A percentile compares a stretch with the other conserved stretches of the same genome.
Evolutionary conservation across 1,140 invertebrate species (phyloP).

Genomic region (Drosophila baimaii): DNA sequence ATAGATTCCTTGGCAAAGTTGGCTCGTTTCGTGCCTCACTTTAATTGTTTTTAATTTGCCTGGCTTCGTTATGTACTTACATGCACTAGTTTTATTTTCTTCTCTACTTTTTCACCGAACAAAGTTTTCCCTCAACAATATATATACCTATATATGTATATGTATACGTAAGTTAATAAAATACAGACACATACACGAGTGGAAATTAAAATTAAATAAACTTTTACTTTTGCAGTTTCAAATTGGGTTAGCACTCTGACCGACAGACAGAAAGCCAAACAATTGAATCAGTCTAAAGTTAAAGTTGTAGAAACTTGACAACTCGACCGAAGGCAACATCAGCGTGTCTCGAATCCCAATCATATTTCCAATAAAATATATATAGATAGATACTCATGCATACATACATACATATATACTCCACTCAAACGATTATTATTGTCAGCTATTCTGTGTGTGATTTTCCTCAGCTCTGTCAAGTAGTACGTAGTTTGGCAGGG

Average conservation of each 20-base stretch:
- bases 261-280: conserved; percentile 59
- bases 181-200: conserved; percentile 12
- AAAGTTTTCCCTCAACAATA: conserved; percentile 37
- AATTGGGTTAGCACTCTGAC: conserved; percentile 71
- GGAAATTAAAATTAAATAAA: conserved; percentile 50
- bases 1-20: conserved; percentile 32
- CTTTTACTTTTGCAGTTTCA: conserved; percentile 58
- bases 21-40: conserved; percentile 38
- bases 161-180: conserved; percentile 19
- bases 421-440: conserved; percentile 24
- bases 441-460: conserved; percentile 29
- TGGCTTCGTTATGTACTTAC: conserved; percentile 45
- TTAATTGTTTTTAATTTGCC: conserved; percentile 69
- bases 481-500: conserved; percentile 6
- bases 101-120: not conserved
- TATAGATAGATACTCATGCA: not conserved
- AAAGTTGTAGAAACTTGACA: conserved; percentile 62
- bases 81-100: conserved; percentile 18
- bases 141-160: not conserved
- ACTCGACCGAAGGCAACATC: conserved; percentile 59
- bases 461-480: conserved; percentile 31
- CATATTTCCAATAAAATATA: conserved; percentile 20
- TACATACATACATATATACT: not conserved
- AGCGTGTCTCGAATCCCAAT: conserved; percentile 26
- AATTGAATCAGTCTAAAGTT: conserved; percentile 71